Conservation (phyloP, 1,140 invertebrate species). For the Scaptomyza graminum region DNA sequence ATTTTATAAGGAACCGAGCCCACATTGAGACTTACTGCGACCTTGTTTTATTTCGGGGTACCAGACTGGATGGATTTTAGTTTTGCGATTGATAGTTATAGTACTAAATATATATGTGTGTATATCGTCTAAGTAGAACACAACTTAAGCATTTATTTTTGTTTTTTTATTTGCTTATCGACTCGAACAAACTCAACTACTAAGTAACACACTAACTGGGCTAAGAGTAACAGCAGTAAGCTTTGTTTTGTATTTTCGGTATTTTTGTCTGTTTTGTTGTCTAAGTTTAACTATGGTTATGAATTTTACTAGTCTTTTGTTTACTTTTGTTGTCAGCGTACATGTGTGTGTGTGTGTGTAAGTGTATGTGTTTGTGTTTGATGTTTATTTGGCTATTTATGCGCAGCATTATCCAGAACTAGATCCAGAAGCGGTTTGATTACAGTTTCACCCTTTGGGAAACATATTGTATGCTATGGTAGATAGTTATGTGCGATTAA, state of each 20-base stretch:
- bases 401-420: constrained; percentile 23
- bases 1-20: constrained; percentile 36
- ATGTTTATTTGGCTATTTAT: constrained; percentile 28
- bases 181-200: constrained; percentile 74
- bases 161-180: constrained; percentile 27
- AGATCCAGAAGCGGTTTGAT: constrained; percentile 34
- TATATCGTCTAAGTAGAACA: constrained; percentile 65
- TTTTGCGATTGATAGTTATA: neutral
- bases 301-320: constrained; percentile 8
- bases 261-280: constrained; percentile 22
- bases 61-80: constrained; percentile 24
- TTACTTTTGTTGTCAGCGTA: constrained; percentile 12
- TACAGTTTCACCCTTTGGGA: constrained; percentile 29
- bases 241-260: constrained; percentile 50
- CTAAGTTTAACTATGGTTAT: constrained; percentile 7
- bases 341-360: constrained; percentile 27
- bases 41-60: constrained; percentile 35
- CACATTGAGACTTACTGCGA: constrained; percentile 70
- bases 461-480: constrained; percentile 28
- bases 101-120: constrained; percentile 32
- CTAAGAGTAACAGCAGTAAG: constrained; percentile 75
- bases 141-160: constrained; percentile 66
- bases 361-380: constrained; percentile 36
- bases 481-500: constrained; percentile 59
- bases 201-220: constrained; percentile 70